Evolutionary conservation across 1,140 invertebrate genomes (phyloP).

Genomic region (Teleogryllus occipitalis): DNA sequence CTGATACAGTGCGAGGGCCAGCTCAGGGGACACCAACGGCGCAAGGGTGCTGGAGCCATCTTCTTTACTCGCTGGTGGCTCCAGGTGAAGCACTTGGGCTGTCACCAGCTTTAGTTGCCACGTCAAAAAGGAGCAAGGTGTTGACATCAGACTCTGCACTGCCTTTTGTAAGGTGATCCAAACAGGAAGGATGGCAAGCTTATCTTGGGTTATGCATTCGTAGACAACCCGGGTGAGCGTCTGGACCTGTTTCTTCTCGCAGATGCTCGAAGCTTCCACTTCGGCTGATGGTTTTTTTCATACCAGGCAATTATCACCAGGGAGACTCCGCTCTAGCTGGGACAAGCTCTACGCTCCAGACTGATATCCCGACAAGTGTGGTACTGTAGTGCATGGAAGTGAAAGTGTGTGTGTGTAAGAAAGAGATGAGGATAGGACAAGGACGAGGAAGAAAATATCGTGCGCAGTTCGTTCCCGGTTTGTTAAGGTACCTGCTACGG

Average conservation of each 20-base stretch:
- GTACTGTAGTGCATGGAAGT: too few species aligned
- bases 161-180: slow-evolving; percentile 60
- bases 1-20: slow-evolving; percentile 48
- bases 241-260: slow-evolving; percentile 52
- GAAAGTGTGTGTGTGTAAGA: too few species aligned
- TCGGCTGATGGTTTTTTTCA: too few species aligned
- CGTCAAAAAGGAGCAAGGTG: slow-evolving; percentile 43
- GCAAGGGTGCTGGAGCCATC: slow-evolving; percentile 30
- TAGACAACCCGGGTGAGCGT: slow-evolving; percentile 67
- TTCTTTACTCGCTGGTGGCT: slow-evolving; percentile 26
- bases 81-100: slow-evolving; percentile 33
- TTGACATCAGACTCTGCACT: slow-evolving; percentile 37
- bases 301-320: too few species aligned
- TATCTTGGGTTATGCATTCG: slow-evolving; percentile 80
- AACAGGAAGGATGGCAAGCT: slow-evolving; percentile 65
- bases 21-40: slow-evolving; percentile 34
- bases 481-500: too few species aligned
- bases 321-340: too few species aligned
- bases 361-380: too few species aligned
- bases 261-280: neutral
- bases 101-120: slow-evolving; percentile 59
- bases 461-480: too few species aligned
- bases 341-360: too few species aligned
- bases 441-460: too few species aligned
- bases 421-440: too few species aligned